These are phyloP conservation scores for Adineta ricciae DNA, from an alignment of 2,888 invertebrate species.

Conservation along the genomic window DNA sequence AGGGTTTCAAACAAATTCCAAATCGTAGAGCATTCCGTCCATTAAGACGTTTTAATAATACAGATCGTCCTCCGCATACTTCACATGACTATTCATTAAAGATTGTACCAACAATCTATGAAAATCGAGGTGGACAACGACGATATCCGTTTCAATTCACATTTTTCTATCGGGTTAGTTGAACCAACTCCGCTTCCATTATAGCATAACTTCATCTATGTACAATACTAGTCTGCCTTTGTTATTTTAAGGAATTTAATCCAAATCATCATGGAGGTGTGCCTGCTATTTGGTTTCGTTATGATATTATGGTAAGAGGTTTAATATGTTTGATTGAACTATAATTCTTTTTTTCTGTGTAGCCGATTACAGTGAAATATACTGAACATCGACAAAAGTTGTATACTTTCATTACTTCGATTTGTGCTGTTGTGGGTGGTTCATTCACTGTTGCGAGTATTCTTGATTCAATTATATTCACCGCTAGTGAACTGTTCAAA, in stretches of 20 bases:
- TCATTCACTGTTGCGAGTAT: constrained; percentile 58
- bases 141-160: constrained; percentile 56
- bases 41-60: constrained; percentile 28
- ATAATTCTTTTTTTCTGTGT: neutral
- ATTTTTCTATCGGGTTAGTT: constrained; percentile 54
- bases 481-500: constrained; percentile 55
- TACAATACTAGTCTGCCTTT: no score
- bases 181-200: no score
- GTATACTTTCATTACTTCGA: constrained; percentile 55
- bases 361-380: constrained; percentile 56
- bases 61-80: constrained; percentile 38
- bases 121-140: constrained; percentile 47
- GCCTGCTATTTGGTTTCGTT: constrained; percentile 56
- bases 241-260: neutral
- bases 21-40: constrained; percentile 31
- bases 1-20: constrained; percentile 7
- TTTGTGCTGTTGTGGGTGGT: constrained; percentile 58
- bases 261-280: neutral
- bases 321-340: no score
- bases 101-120: constrained; percentile 56
- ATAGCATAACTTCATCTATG: no score
- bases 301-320: neutral
- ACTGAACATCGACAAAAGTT: constrained; percentile 54
- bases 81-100: constrained; percentile 57
- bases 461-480: constrained; percentile 55